Base-by-base conservation (phyloP, 1,140 invertebrate genomes). In the Hycleus cichorii region DNA sequence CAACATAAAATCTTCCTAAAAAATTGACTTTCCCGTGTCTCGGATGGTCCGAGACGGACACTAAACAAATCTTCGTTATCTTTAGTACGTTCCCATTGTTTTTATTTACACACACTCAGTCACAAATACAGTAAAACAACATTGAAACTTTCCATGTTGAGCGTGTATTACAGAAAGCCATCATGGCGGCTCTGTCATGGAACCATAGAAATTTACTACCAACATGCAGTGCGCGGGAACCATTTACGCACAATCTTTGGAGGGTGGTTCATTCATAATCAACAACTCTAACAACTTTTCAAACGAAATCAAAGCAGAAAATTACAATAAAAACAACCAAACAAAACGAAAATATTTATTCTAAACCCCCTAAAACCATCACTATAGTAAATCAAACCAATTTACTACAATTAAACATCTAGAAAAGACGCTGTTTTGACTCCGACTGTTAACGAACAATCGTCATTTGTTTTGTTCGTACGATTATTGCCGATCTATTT, bases 121-220 rank as follows among this genome's bases (percentile, higher is more conserved):
- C 81, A 83, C 81, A 82, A 82, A 82, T 81, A 78, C 78, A 75
- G 79, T 81, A 81, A 83, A 81, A 82, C 80, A 79, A 76, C 77
- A 78, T 78, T 74, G 79, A 80, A 83, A 82, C 78, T 80, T 81
- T 80, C 75, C 77, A 80, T 80, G 78, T 81, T 78, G 76, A 80
- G 76, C 78, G 78, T 79, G 77, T 78, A 79, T 77, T 78, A 79
- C 79, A 80, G 77, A 81, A 81, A 81, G 80, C 79, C 81, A 82
- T 83, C 79, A 82, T 83, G 81, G 81, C 81, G 81, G 81, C 80
- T 80, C 80, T 81, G 80, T 78, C 79, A 78, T 77, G 80, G 78
- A 79, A 78, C 78, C 78, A 80, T 80, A 77, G 77, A 78, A 77
- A 80, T 80, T 80, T 79, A 77, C 77, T 79, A 77, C 76, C 77